Percentiles rank a stretch among this genome's conserved stretches.
These are phyloP conservation scores for Drosophila acutilabella DNA, from an alignment of 2,888 invertebrate genomes.

Conservation along the genomic window DNA sequence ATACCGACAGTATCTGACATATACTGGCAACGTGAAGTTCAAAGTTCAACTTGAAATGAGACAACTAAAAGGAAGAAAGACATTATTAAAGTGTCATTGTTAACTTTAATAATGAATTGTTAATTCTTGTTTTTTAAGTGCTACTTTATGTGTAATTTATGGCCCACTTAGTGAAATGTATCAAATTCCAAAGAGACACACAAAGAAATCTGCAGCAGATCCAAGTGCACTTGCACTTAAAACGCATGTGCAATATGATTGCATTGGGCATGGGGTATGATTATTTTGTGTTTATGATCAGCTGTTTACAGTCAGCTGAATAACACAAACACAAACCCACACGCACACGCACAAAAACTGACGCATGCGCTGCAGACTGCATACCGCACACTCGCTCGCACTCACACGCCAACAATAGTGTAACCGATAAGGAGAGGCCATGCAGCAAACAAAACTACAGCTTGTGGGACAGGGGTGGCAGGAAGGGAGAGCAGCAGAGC, in stretches of 20 bases:
- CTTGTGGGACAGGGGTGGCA: slow-evolving; percentile 6
- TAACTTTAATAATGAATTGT: slow-evolving; percentile 1
- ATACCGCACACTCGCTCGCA: slow-evolving; percentile 17
- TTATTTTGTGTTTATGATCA: slow-evolving; percentile 60
- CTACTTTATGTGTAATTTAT: background rate
- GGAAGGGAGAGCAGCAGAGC: background rate
- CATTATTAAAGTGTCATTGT: slow-evolving; percentile 16
- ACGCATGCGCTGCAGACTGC: slow-evolving; percentile 40
- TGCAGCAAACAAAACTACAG: slow-evolving; percentile 39
- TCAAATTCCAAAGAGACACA: background rate
- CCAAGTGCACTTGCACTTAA: slow-evolving; percentile 45
- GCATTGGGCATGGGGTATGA: slow-evolving; percentile 37
- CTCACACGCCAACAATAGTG: slow-evolving; percentile 5
- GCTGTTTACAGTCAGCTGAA: slow-evolving; percentile 62
- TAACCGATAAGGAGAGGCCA: slow-evolving; percentile 27
- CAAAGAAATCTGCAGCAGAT: slow-evolving; percentile 15
- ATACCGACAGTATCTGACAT: slow-evolving; percentile 10
- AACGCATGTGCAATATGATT: slow-evolving; percentile 22
- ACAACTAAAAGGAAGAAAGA: slow-evolving; percentile 3
- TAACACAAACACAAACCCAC: slow-evolving; percentile 4
- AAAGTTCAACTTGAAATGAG: slow-evolving; percentile 44
- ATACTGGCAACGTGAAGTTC: slow-evolving; percentile 28
- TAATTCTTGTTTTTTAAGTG: slow-evolving; percentile 17
- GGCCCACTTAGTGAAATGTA: background rate
- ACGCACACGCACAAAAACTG: background rate